Evolutionary conservation across 2,888 invertebrate genomes (phyloP), one percentile per base, ranked within the genome.

Genomic region (Ormyrus thymus): DNA sequence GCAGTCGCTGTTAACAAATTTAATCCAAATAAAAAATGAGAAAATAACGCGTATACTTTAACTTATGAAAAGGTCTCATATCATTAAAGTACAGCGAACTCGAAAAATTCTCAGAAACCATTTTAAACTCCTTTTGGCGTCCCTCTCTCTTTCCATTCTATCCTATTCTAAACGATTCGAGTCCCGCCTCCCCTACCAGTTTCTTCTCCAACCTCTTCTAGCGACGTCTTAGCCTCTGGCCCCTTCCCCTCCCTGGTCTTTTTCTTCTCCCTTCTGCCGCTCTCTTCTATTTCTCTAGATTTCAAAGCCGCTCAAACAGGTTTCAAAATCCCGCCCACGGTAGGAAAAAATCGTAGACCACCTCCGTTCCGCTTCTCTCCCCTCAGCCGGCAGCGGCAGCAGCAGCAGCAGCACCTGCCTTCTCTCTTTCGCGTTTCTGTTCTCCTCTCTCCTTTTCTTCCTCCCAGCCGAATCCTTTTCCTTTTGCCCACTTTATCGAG

Each of bases 251-350:
- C 29, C 29, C 29, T 15, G 29, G 3, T 58, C 51, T 7, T 48
- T 53, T 48, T 45, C 48, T 45, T 11, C 48, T 55, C 48, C 48
- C 8, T 69, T 45, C 50, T 55, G 50, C 29, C 11, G 62, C 64
- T 61, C 6, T 56, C 53, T 50, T 29, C 71, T 64, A 79, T 81
- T 82, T 82, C 82, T 82, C 81, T 81, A 83, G 81, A 79, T 83
- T 83, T 83, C 82, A 82, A 75, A 80, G 66, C 66, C 76, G 65
- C 82, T 58, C 87, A 88, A 89, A 89, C 89, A 88, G 89, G 89
- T 89, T 89, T 89, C 88, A 88, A 89, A 89, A 89, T 89, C 89
- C 89, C 88, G 88, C 88, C 89, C 86, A 86, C 87, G 85, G 87
- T 88, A 29, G n/a, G 13, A 61, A 71, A 89, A 89, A 89, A 88